Base-by-base conservation (phyloP, 2,797 vertebrate species). In the Denticeps clupeoides region DNA sequence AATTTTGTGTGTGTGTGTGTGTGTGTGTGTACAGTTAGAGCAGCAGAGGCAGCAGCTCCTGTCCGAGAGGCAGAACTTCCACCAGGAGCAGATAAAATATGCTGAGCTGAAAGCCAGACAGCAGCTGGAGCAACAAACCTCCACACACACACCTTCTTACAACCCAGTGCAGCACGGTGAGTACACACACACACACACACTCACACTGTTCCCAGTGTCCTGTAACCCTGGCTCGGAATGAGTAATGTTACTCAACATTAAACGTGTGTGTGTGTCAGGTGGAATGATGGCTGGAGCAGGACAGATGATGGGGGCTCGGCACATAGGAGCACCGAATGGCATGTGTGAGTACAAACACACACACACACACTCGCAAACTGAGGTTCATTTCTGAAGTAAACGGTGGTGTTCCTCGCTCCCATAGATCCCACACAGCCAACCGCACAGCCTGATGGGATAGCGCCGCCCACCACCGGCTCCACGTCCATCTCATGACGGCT, bases 1-100 rank as follows among this genome's bases (percentile, higher is more conserved):
- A n/a, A 41, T 10, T 37, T 0, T 29, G 2, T 45, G n/a, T 46
- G 22, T 40, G 21, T 61, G 3, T 58, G 21, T 38, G 25, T 61
- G 19, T 43, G 6, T 46, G 29, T 25, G 31, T 50, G 35, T 15
- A 21, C 18, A 98, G 94, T 55, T 97, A 54, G 94, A 99, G 68
- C 93, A 95, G 67, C 94, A 99, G 79, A 81, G 94, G 33, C 94
- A 99, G 41, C 94, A 99, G 80, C 69, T 99, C 54, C 82, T 99
- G 44, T 84, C 89, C 0, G 94, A 99, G 59, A 81, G 94, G 35
- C 91, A 97, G 75, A 91, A 88, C 32, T 99, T 99, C 64, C 94
- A 99, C 80, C 85, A 89, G 43, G 94, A 99, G 65, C 94, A 99
- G 75, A 82, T 99, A 28, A 97, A 97, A 21, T 91, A 94, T 0